Evolutionary conservation across 1,140 invertebrate species (phyloP), one percentile per base, ranked within the genome.

Genomic region (Heterodera schachtii): DNA sequence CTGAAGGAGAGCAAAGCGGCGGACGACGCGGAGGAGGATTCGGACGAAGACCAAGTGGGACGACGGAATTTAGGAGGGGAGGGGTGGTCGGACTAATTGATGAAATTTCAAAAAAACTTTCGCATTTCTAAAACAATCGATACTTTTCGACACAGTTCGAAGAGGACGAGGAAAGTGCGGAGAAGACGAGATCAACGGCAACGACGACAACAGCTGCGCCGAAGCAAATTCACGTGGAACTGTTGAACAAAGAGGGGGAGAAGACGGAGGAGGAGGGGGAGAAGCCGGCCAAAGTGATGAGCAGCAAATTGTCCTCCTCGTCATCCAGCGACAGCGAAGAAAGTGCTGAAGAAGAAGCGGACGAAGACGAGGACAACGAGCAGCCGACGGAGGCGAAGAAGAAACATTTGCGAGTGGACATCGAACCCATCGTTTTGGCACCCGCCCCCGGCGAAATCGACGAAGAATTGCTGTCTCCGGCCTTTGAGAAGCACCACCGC

Each of bases 401-500:
- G 8, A 75, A 81, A 41, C 81, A 87, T 31, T 75, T 86, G 57
- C 84, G 78, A 52, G 86, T 89, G 44, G 86, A 84, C 75, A 86
- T 87, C 60, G 87, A 88, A 69, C 87, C 87, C n/a, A 89, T 88
- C 73, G 82, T 88, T 60, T 84, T 80, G 13, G 86, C 87, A 46
- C 85, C 83, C 46, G 85, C 77, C 41, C 75, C 82, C 47, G 69
- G 80, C 67, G 84, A 85, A 78, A n/a, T 85, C 31, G 66, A 46
- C 16, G 85, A 84, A 67, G 85, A 75, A 69, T 77, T 80, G 46
- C 64, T 75, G 77, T 84, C 73, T 83, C 84, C 47, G 83, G 80
- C 78, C 84, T 90, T 70, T 87, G 90, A 60, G n/a, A 80, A 80
- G n/a, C 71, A 80, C 44, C 21, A 80, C 71, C 57, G n/a, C 52